These are phyloP conservation scores for Merodon equestris DNA, from an alignment of 2,888 invertebrate species.

Conservation along the genomic window DNA sequence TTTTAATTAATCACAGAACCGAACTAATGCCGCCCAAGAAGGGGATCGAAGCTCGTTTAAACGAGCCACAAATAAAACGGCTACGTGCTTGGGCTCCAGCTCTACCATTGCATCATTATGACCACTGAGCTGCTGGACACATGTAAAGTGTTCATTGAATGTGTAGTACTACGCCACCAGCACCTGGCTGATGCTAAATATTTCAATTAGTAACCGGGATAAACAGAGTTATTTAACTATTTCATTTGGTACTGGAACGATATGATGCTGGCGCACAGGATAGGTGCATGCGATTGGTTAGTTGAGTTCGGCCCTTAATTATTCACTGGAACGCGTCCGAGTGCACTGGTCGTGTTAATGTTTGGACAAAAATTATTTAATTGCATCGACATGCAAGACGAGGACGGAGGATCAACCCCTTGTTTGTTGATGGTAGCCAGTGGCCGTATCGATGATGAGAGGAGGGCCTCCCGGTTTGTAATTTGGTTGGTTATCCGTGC, in stretches of 20 bases:
- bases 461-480: background rate
- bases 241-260: conserved; percentile 4
- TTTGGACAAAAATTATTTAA: conserved; percentile 44
- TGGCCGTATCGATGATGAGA: conserved; percentile 1
- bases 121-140: conserved; percentile 7
- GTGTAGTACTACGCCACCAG: conserved; percentile 9
- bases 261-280: conserved; percentile 3
- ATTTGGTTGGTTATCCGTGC: conserved; percentile 8
- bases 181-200: conserved; percentile 33
- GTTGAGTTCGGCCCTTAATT: conserved; percentile 47
- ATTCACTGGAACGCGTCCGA: conserved; percentile 13
- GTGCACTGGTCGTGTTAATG: conserved; percentile 40
- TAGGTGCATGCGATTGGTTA: conserved; percentile 27
- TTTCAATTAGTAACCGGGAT: conserved; percentile 57
- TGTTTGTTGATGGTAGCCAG: too few species aligned
- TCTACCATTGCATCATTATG: background rate
- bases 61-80: conserved; percentile 16
- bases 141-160: conserved; percentile 29
- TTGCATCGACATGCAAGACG: conserved; percentile 30
- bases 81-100: conserved; percentile 19
- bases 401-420: background rate
- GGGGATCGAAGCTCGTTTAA: too few species aligned
- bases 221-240: conserved; percentile 56
- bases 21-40: conserved; percentile 13
- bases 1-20: conserved; percentile 44